These are phyloP conservation scores for Drosophila meridionalis DNA, from an alignment of 2,888 invertebrate species.

Conservation along the genomic window DNA sequence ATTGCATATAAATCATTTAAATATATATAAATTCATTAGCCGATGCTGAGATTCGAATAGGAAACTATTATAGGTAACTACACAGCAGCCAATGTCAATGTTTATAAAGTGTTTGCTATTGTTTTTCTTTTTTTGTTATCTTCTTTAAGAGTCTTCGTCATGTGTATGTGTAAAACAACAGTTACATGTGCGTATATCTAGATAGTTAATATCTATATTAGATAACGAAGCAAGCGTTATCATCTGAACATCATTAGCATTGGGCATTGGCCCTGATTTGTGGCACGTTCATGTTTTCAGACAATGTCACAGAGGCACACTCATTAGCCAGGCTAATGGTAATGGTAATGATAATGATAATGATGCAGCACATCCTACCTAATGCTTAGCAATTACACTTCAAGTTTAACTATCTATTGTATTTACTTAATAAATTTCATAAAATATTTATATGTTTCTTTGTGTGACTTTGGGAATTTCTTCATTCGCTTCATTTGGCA, in stretches of 20 bases:
- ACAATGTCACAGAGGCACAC: constrained; percentile 34
- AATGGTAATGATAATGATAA: constrained; percentile 22
- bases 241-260: constrained; percentile 55
- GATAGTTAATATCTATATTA: constrained; percentile 27
- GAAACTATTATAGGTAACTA: neutral
- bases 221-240: constrained; percentile 56
- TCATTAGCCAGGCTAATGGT: constrained; percentile 26
- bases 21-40: neutral
- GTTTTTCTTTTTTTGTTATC: neutral
- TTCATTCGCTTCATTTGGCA: constrained; percentile 55
- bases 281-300: constrained; percentile 23
- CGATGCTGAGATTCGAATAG: neutral
- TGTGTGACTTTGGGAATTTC: constrained; percentile 10
- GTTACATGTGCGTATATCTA: constrained; percentile 11
- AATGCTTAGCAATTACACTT: constrained; percentile 9
- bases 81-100: neutral
- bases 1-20: neutral
- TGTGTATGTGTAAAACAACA: constrained; percentile 7
- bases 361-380: constrained; percentile 26
- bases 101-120: neutral
- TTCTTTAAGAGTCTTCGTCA: neutral
- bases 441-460: constrained; percentile 6
- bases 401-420: neutral
- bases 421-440: neutral
- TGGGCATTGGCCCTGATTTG: constrained; percentile 55